Conservation (phyloP, 2,888 invertebrate species). For the Nemurella pictetii region DNA sequence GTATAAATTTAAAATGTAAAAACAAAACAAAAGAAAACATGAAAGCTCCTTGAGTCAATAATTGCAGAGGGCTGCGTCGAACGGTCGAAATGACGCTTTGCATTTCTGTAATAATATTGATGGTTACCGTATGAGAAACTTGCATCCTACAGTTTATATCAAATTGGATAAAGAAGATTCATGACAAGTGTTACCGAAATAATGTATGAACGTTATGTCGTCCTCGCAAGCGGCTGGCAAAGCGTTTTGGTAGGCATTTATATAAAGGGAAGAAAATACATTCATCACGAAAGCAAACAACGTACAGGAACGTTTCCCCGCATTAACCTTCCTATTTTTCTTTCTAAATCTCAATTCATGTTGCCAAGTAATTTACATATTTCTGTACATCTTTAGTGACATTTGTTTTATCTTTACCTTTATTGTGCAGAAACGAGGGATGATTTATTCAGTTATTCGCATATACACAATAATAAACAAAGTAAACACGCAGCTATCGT, state of each 20-base stretch:
- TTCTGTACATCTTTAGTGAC: conserved; percentile 18
- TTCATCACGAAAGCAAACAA: conserved; percentile 10
- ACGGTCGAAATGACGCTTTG: background rate
- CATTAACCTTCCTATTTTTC: conserved; percentile 17
- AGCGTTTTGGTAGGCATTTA: conserved; percentile 1
- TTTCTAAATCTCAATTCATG: conserved; percentile 13
- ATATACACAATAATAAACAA: background rate
- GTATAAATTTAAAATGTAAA: too few relatives aligned
- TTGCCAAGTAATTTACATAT: conserved; percentile 17
- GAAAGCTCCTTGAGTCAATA: background rate
- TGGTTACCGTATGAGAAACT: background rate
- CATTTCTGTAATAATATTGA: background rate
- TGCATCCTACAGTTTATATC: background rate
- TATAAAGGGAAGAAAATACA: conserved; percentile 2
- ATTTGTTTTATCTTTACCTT: conserved; percentile 7
- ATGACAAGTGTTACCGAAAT: conserved; percentile 1
- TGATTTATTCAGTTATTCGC: background rate
- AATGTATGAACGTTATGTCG: background rate
- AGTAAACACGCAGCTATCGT: background rate
- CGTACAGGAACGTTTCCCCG: background rate
- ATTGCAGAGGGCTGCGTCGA: background rate
- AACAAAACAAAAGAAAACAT: background rate
- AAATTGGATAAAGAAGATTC: conserved; percentile 11
- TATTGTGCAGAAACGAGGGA: background rate
- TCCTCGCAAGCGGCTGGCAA: background rate